These are phyloP conservation scores for Cheumatopsyche charites DNA, from an alignment of 1,140 invertebrate genomes.

Conservation along the genomic window DNA sequence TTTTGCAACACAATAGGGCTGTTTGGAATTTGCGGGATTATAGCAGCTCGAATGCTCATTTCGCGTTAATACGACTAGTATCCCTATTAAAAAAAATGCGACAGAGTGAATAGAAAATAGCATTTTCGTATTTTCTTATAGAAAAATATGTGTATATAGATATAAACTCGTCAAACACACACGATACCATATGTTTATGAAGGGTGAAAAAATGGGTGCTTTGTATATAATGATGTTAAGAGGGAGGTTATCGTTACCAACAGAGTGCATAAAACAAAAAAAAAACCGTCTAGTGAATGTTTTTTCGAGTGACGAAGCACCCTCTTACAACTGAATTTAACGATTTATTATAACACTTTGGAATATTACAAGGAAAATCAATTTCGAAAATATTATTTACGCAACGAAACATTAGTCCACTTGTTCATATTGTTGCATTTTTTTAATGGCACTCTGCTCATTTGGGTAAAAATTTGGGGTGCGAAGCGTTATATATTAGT, in stretches of 20 bases:
- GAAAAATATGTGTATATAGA: too few relatives aligned
- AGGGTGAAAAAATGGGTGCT: conserved; percentile 18
- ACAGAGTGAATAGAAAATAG: too few relatives aligned
- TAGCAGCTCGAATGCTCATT: too few relatives aligned
- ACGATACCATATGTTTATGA: background rate
- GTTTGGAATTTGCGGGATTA: too few relatives aligned
- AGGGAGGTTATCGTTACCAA: conserved; percentile 44
- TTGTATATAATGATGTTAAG: conserved; percentile 46
- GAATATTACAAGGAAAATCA: conserved; percentile 23
- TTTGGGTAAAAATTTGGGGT: background rate
- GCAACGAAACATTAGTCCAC: background rate
- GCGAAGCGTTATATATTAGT: background rate
- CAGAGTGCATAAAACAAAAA: conserved; percentile 33
- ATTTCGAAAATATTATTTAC: background rate
- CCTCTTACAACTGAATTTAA: conserved; percentile 14
- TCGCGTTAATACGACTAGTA: too few relatives aligned
- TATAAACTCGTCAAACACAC: too few relatives aligned
- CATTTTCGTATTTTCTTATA: too few relatives aligned
- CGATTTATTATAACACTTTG: conserved; percentile 7
- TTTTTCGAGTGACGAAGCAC: conserved; percentile 37
- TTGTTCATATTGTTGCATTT: background rate
- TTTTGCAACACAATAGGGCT: too few relatives aligned
- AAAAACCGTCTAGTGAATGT: conserved; percentile 38
- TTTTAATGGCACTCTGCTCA: background rate
- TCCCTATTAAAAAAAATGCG: too few relatives aligned